Conservation (phyloP, 1,140 invertebrate species). For the Brachionus calyciflorus region DNA sequence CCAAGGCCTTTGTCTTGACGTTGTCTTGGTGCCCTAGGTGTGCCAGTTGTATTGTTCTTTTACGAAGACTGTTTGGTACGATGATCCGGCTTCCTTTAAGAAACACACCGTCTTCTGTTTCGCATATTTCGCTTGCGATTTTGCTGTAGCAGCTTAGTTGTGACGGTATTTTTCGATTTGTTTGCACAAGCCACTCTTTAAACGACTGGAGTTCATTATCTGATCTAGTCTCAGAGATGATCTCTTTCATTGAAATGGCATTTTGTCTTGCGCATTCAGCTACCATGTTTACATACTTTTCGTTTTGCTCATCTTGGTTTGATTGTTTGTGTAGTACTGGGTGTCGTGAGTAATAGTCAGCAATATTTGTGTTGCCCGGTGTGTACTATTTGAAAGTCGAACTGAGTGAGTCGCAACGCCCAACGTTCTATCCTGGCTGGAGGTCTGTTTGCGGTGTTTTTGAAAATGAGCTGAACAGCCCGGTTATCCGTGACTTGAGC, state of each 20-base stretch:
- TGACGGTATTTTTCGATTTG: background rate
- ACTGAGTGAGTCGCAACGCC: background rate
- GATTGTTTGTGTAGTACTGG: background rate
- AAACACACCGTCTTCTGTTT: background rate
- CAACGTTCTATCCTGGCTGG: background rate
- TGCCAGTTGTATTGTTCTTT: background rate
- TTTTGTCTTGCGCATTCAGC: background rate
- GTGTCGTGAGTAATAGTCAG: background rate
- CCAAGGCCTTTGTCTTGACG: slow-evolving; percentile 8
- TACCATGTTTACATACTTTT: background rate
- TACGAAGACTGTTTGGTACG: background rate
- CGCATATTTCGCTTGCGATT: background rate
- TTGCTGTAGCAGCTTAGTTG: background rate
- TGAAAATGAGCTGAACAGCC: background rate
- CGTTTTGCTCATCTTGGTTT: background rate
- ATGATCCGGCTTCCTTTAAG: background rate
- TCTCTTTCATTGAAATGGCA: background rate
- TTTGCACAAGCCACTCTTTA: background rate
- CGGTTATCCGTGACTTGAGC: background rate
- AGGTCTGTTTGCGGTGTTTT: background rate
- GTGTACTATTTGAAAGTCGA: background rate
- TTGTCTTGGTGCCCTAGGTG: background rate
- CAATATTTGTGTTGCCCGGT: background rate
- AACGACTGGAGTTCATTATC: background rate
- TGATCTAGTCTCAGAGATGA: background rate